These are phyloP conservation scores for Erpobdella octoculata DNA, from an alignment of 2,888 invertebrate genomes.

Conservation along the genomic window DNA sequence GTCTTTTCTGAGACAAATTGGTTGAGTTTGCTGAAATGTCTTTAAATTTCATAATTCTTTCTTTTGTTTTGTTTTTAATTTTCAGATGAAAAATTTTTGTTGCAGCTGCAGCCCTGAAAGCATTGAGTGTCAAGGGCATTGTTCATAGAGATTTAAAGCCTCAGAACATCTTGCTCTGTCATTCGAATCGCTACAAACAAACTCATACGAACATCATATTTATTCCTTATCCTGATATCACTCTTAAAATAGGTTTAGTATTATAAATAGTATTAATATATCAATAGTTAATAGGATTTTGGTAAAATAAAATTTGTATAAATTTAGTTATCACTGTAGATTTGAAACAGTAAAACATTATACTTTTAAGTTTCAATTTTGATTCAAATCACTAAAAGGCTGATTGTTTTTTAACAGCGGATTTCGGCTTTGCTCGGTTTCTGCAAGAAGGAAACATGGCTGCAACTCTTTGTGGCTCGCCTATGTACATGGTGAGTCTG, in stretches of 20 bases:
- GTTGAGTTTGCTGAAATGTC: conserved; percentile 53
- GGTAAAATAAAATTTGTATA: no score
- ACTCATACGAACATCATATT: conserved; percentile 60
- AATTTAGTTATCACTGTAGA: no score
- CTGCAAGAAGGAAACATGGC: conserved; percentile 98
- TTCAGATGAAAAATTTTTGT: neutral
- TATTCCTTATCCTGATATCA: conserved; percentile 63
- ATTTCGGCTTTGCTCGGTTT: conserved; percentile 98
- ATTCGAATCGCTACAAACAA: conserved; percentile 58
- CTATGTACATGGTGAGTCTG: conserved; percentile 97
- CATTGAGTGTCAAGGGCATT: conserved; percentile 90
- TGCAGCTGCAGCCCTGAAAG: conserved; percentile 89
- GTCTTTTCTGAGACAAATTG: conserved; percentile 84
- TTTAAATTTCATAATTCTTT: neutral
- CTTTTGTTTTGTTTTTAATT: neutral
- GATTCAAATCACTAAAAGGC: neutral
- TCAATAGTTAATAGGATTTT: no score
- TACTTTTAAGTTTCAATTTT: no score
- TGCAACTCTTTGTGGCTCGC: conserved; percentile 95
- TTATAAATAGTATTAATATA: neutral
- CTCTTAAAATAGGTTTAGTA: conserved; percentile 79
- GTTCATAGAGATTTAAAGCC: conserved; percentile 98
- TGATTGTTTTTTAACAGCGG: conserved; percentile 61
- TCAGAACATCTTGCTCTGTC: conserved; percentile 92
- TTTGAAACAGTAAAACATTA: no score